A percentile compares a stretch with the other conserved stretches of the same genome.
Conservation (phyloP, 2,113 vertebrate species). For the Phasianus colchicus region DNA sequence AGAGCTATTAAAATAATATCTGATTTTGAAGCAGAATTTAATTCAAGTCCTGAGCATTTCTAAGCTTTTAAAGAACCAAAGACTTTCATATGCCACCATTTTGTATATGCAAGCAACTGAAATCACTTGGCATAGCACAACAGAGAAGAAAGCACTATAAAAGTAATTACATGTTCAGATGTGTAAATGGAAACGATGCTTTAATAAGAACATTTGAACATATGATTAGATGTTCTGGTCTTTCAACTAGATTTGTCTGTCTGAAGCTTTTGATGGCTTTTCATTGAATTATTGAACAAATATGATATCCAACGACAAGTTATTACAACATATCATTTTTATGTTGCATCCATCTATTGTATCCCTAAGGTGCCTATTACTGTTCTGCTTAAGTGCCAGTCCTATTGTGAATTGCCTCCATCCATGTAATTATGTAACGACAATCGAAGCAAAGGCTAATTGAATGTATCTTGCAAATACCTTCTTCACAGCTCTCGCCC, state of each 20-base stretch:
- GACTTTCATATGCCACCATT: not conserved
- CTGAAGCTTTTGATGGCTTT: conserved; percentile 29
- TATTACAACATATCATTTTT: conserved; percentile 54
- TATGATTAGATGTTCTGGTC: conserved; percentile 43
- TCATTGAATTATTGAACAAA: conserved; percentile 43
- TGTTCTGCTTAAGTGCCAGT: conserved; percentile 29
- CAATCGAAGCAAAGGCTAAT: conserved; percentile 14
- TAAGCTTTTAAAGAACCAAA: conserved; percentile 34
- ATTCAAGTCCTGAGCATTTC: not conserved
- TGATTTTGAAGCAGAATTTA: conserved; percentile 24
- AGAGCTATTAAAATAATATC: conserved; percentile 39
- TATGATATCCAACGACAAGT: conserved; percentile 33
- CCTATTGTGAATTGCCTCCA: not conserved
- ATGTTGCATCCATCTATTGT: conserved; percentile 25
- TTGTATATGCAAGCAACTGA: not conserved
- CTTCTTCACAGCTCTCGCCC: conserved; percentile 98
- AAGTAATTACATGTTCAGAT: conserved; percentile 62
- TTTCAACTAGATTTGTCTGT: conserved; percentile 32
- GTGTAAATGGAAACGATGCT: conserved; percentile 45
- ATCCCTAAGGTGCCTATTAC: conserved; percentile 42
- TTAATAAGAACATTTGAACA: conserved; percentile 56
- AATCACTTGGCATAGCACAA: not conserved
- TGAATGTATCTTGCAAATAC: conserved; percentile 70
- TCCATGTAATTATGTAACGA: not conserved
- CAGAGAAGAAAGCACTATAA: conserved; percentile 32